Conservation (phyloP, 2,888 invertebrate genomes). For the Cheilosia scutellata region DNA sequence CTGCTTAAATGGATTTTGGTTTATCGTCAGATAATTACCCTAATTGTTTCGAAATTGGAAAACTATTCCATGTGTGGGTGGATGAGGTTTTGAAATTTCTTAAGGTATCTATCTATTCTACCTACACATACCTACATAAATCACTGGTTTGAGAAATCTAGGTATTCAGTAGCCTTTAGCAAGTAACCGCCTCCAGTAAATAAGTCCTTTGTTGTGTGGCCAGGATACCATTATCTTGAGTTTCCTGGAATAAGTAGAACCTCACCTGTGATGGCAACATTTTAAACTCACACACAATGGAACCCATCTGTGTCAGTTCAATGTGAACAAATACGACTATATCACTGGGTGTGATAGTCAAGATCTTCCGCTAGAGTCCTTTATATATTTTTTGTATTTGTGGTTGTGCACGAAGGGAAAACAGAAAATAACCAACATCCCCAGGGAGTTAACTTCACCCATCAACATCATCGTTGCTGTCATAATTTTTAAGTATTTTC, state of each 20-base stretch:
- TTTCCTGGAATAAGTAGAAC: constrained; percentile 24
- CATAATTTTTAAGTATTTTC: constrained; percentile 45
- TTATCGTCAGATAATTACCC: constrained; percentile 62
- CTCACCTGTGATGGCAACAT: constrained; percentile 8
- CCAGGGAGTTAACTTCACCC: constrained; percentile 52
- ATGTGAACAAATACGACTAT: constrained; percentile 42
- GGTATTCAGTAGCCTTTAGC: constrained; percentile 29
- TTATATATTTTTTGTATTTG: constrained; percentile 30
- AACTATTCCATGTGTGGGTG: constrained; percentile 26
- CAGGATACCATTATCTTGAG: constrained; percentile 49
- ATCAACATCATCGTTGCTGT: constrained; percentile 46
- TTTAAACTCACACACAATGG: background rate
- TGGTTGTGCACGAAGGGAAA: constrained; percentile 4
- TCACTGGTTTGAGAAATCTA: too few relatives aligned
- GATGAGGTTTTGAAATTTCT: background rate
- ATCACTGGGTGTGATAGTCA: constrained; percentile 42
- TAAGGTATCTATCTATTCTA: too few relatives aligned
- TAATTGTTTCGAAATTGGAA: constrained; percentile 65
- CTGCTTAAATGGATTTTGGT: constrained; percentile 58
- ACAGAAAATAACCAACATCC: constrained; percentile 43
- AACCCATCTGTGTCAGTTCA: constrained; percentile 45
- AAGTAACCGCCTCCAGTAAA: constrained; percentile 23
- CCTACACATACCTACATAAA: too few relatives aligned
- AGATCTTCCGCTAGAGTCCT: background rate
- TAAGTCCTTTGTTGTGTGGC: constrained; percentile 4